These are phyloP conservation scores for Felis catus DNA, from an alignment of 2,113 vertebrate species.

Conservation along the genomic window F.catus_Fca126_mat1.0 CM031413.1:99779001-99779500, in stretches of 20 bases:
- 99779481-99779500: neutral
- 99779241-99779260: neutral
- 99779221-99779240: neutral
- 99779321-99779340: neutral
- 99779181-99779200: neutral
- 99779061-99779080: neutral
- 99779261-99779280: neutral
- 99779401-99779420: neutral
- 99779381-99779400: neutral
- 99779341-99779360: neutral
- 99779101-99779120: slow-evolving; percentile 32
- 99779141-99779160: neutral
- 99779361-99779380: neutral
- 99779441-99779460: neutral
- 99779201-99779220: neutral
- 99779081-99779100: slow-evolving; percentile 7
- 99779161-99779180: neutral
- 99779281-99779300: neutral
- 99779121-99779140: neutral
- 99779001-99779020: neutral
- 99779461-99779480: neutral
- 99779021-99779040: neutral
- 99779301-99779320: neutral
- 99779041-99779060: neutral
- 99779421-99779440: neutral